Percentiles rank a stretch among this genome's conserved stretches.
Evolutionary conservation across 2,888 invertebrate genomes (phyloP).

Genomic region (Seira ritae): DNA sequence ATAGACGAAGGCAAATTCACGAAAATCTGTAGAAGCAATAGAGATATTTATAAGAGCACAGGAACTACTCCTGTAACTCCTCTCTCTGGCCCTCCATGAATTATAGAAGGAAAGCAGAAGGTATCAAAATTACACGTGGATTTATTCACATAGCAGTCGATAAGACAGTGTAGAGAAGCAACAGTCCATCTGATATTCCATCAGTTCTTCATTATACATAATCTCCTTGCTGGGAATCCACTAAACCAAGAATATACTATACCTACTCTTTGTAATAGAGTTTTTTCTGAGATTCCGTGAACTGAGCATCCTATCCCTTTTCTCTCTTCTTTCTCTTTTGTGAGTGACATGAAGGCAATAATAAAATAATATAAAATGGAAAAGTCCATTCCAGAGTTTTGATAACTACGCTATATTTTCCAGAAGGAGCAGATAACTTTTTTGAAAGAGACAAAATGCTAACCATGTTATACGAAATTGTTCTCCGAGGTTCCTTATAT

Average conservation of each 20-base stretch:
- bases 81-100: not conserved
- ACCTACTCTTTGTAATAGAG: not conserved
- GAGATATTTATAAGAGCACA: too few relatives aligned
- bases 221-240: conserved; percentile 46
- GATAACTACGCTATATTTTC: conserved; percentile 9
- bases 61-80: too few relatives aligned
- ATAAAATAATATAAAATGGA: conserved; percentile 46
- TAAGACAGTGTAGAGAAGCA: conserved; percentile 42
- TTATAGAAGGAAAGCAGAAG: conserved; percentile 13
- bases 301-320: conserved; percentile 9
- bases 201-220: conserved; percentile 34
- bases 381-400: conserved; percentile 42
- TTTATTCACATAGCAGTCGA: too few relatives aligned
- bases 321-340: not conserved
- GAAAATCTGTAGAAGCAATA: too few relatives aligned
- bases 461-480: too few relatives aligned
- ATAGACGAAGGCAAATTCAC: conserved; percentile 15
- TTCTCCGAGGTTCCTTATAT: not conserved
- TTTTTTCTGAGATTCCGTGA: not conserved
- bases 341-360: conserved; percentile 42
- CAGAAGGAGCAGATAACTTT: conserved; percentile 9
- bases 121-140: conserved; percentile 46
- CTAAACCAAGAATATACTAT: conserved; percentile 52
- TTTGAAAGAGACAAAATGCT: conserved; percentile 17
- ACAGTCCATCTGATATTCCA: conserved; percentile 53